Evolutionary conservation across 2,888 invertebrate genomes (phyloP).

Genomic region (Cryptophagus acutangulus): DNA sequence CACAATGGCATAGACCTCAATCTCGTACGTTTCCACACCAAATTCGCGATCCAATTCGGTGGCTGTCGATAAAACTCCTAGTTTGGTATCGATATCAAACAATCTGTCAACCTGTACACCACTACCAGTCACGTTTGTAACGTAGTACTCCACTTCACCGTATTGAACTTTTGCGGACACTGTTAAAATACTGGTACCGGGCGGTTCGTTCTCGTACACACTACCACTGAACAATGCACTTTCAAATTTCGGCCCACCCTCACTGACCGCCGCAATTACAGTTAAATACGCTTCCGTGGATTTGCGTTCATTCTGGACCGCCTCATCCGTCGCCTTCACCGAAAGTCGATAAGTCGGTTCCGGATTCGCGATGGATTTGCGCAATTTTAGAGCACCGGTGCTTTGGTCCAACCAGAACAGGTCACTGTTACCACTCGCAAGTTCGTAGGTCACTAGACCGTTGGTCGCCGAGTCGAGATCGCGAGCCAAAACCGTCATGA

Average conservation of each 20-base stretch:
- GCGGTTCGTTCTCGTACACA: slow-evolving; percentile 84
- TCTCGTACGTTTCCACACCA: slow-evolving; percentile 75
- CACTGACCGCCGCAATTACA: slow-evolving; percentile 60
- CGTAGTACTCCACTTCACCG: slow-evolving; percentile 80
- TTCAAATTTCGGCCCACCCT: slow-evolving; percentile 56
- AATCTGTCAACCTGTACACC: slow-evolving; percentile 78
- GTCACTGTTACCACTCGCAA: slow-evolving; percentile 72
- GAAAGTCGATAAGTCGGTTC: slow-evolving; percentile 77
- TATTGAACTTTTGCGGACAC: slow-evolving; percentile 66
- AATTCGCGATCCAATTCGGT: slow-evolving; percentile 78
- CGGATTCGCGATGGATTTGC: slow-evolving; percentile 55
- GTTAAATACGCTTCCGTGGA: slow-evolving; percentile 84
- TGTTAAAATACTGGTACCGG: slow-evolving; percentile 79
- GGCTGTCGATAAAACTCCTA: slow-evolving; percentile 84
- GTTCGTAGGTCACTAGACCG: slow-evolving; percentile 85
- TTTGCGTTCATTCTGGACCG: slow-evolving; percentile 80
- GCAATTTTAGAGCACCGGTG: slow-evolving; percentile 68
- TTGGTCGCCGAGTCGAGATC: slow-evolving; percentile 90
- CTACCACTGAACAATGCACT: slow-evolving; percentile 67
- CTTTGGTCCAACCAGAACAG: slow-evolving; percentile 77
- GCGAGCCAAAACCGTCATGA: slow-evolving; percentile 75
- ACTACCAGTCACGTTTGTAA: slow-evolving; percentile 75
- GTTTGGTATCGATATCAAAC: slow-evolving; percentile 85
- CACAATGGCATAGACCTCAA: slow-evolving; percentile 81
- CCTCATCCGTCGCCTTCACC: slow-evolving; percentile 87